Evolutionary conservation across 2,888 invertebrate genomes (phyloP).

Genomic region (Alviniconcha strummeri): DNA sequence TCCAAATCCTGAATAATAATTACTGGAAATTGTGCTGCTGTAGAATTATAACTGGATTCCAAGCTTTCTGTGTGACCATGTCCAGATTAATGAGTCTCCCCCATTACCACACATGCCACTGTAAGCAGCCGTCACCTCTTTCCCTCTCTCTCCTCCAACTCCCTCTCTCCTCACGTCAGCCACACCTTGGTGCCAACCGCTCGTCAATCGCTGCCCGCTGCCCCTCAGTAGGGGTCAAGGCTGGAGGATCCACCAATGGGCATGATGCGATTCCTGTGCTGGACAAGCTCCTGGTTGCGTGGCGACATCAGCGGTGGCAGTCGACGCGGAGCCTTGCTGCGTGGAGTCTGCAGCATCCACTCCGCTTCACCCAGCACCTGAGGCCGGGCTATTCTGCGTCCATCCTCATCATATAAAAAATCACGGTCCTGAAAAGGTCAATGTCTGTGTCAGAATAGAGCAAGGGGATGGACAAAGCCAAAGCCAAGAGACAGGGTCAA

Average conservation of each 20-base stretch:
- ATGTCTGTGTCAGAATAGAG: background rate
- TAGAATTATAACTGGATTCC: too few relatives aligned
- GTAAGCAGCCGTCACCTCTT: too few relatives aligned
- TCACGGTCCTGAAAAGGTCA: slow-evolving; percentile 29
- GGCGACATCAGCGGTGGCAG: slow-evolving; percentile 24
- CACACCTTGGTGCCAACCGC: background rate
- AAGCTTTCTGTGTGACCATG: too few relatives aligned
- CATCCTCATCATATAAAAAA: slow-evolving; percentile 36
- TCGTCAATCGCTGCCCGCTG: background rate
- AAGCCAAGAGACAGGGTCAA: too few relatives aligned
- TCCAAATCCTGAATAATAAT: too few relatives aligned
- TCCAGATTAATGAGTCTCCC: too few relatives aligned
- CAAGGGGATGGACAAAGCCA: too few relatives aligned
- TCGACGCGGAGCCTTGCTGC: background rate
- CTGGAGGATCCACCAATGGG: background rate
- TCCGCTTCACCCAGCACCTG: background rate
- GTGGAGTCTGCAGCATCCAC: background rate
- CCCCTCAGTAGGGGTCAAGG: slow-evolving; percentile 12
- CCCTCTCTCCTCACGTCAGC: background rate
- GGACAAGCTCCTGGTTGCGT: slow-evolving; percentile 21
- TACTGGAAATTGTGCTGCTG: too few relatives aligned
- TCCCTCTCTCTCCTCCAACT: background rate
- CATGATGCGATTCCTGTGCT: slow-evolving; percentile 4
- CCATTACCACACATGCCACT: too few relatives aligned
- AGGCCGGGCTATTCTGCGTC: slow-evolving; percentile 25